Conservation (phyloP, 2,888 invertebrate genomes). For the Tenthredo livida region DNA sequence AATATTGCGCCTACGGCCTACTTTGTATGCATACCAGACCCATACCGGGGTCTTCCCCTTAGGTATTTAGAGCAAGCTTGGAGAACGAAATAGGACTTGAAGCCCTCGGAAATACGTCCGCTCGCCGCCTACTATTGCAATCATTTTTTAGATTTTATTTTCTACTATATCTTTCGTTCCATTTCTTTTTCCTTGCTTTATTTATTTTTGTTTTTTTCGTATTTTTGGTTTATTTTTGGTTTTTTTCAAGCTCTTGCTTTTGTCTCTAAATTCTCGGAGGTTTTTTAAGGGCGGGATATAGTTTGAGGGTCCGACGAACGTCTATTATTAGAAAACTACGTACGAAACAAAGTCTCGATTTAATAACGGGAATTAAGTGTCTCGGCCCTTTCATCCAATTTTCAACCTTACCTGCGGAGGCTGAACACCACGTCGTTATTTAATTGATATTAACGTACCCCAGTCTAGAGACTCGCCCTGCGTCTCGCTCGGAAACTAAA, state of each 20-base stretch:
- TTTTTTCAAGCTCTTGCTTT: not conserved
- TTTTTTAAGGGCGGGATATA: not conserved
- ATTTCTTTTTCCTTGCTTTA: not conserved
- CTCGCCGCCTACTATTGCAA: slow-evolving; percentile 40
- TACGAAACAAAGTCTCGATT: slow-evolving; percentile 25
- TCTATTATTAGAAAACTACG: slow-evolving; percentile 5
- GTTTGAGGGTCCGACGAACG: not conserved
- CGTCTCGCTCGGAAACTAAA: slow-evolving; percentile 17
- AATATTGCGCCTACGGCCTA: slow-evolving; percentile 67
- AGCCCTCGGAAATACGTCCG: slow-evolving; percentile 40
- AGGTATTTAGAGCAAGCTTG: slow-evolving; percentile 54
- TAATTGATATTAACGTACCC: slow-evolving; percentile 21
- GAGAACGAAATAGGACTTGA: slow-evolving; percentile 48
- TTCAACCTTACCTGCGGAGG: not conserved
- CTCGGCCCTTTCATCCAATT: not conserved
- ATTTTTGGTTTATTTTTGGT: not conserved
- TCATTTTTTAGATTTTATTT: slow-evolving; percentile 40
- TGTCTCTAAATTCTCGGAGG: not conserved
- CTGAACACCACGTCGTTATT: slow-evolving; percentile 13
- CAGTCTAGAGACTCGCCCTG: slow-evolving; percentile 2
- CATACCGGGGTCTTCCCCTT: slow-evolving; percentile 54
- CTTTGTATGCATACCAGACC: slow-evolving; percentile 67
- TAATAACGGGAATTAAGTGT: slow-evolving; percentile 41
- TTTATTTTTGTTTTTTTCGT: too few relatives aligned
- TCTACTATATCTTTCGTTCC: not conserved